phyloP scores from a whole-genome alignment of 2,888 invertebrate species.

The Psococerastis gibbosa region DNA sequence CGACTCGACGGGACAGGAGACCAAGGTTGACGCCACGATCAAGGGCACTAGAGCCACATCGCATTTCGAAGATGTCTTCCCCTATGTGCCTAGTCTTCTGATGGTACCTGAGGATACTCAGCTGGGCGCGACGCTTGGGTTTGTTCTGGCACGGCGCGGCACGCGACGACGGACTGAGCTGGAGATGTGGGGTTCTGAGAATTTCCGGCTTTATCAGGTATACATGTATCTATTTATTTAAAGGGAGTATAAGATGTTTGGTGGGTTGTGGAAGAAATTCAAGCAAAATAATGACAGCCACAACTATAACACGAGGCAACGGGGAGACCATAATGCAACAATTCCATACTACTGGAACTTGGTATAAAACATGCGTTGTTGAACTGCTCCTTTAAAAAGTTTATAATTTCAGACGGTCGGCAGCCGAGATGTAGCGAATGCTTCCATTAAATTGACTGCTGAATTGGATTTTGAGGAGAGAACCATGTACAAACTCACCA shows the following conservation, averaged over 20 bases:
- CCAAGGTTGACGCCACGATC: slow-evolving; percentile 57
- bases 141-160: slow-evolving; percentile 47
- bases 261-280: too few species aligned
- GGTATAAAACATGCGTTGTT: too few species aligned
- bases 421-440: slow-evolving; percentile 36
- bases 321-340: too few species aligned
- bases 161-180: slow-evolving; percentile 59
- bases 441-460: slow-evolving; percentile 55
- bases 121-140: slow-evolving; percentile 59
- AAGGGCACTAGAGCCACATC: slow-evolving; percentile 71
- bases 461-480: slow-evolving; percentile 75
- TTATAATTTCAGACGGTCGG: slow-evolving; percentile 1
- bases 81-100: slow-evolving; percentile 56
- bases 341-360: too few species aligned
- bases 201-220: slow-evolving; percentile 1
- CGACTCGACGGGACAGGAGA: slow-evolving; percentile 59
- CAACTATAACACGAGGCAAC: too few species aligned
- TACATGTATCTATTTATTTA: not conserved
- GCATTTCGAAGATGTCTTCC: slow-evolving; percentile 64
- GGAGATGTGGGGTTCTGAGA: slow-evolving; percentile 46
- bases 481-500: slow-evolving; percentile 71
- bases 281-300: too few species aligned
- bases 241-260: slow-evolving; percentile 24
- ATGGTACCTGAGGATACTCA: slow-evolving; percentile 59
- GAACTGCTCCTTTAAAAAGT: too few species aligned